phyloP scores from a whole-genome alignment of 2,113 vertebrate species.

The Oceanodroma tethys region DNA sequence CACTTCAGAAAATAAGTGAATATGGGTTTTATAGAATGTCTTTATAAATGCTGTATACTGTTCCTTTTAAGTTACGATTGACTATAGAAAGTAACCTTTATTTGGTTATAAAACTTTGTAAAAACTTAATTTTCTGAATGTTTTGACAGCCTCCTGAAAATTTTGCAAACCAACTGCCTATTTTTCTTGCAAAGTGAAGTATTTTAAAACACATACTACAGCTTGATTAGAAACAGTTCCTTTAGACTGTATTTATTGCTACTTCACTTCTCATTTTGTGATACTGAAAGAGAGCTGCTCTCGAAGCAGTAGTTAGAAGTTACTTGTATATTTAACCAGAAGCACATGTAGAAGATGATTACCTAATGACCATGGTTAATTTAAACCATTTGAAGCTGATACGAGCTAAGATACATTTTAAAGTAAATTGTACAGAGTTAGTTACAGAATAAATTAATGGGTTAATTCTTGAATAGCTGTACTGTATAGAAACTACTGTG shows the following conservation, averaged over 20 bases:
- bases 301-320: neutral
- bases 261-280: neutral
- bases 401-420: neutral
- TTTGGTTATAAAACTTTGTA: neutral
- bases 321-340: neutral
- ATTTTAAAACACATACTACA: neutral
- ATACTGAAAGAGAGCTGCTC: neutral
- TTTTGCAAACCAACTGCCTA: neutral
- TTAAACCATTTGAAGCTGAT: neutral
- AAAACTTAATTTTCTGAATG: neutral
- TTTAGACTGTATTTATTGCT: neutral
- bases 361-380: neutral
- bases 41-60: neutral
- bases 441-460: neutral
- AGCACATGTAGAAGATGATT: neutral
- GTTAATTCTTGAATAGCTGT: conserved; percentile 6
- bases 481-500: conserved; percentile 23
- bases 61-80: neutral
- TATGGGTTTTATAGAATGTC: neutral
- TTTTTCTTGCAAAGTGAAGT: neutral
- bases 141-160: neutral
- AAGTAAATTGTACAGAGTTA: conserved; percentile 9
- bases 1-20: neutral
- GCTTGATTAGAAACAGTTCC: neutral
- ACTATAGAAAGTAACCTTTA: neutral